Evolutionary conservation across 2,113 vertebrate species (phyloP), one percentile per base, ranked within the genome.

Genomic region (Megaceryle maxima): DNA sequence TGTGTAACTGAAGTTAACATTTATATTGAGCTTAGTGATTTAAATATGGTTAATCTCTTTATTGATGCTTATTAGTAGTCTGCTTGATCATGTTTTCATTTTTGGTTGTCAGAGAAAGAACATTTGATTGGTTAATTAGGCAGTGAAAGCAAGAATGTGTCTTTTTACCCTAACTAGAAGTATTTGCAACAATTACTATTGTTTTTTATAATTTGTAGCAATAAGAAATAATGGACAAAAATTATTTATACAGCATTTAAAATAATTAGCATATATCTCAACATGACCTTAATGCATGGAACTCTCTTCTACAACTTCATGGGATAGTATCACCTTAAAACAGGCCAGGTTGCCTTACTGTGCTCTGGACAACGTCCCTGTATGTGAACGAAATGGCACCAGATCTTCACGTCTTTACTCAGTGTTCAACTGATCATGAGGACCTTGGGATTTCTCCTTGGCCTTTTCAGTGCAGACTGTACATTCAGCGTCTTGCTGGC

Each of bases 41-140:
- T 88, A 87, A 94, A 76, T 87, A 64, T 66, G 78, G 76, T 62
- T 88, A 75, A 91, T 90, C 69, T 95, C 85, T 86, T 76, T 95
- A 56, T 83, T 95, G 85, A 77, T 78, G 68, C 79, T 70, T 87
- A 88, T 90, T 90, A 88, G 43, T 59, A 60, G 64, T 70, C 39
- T 77, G 35, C 16, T 46, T 56, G 50, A 85, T 83, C 41, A 25
- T 92, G 43, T 78, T 93, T 96, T 88, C 46, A 68, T 92, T 95
- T 90, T 16, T 83, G 48, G 56, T 74, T 95, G 83, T 37, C 48
- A 74, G 81, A 76, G 57, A 79, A 80, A 50, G 35, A 87, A 22
- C 44, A 70, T 91, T 86, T 83, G 29, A 31, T 69, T 93, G 29
- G n/a, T 69, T 95, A 83, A 86, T 85, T 80, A 55, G 1, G 0